phyloP scores from a whole-genome alignment of 2,888 invertebrate genomes.

The Drosophila longiperda region DNA sequence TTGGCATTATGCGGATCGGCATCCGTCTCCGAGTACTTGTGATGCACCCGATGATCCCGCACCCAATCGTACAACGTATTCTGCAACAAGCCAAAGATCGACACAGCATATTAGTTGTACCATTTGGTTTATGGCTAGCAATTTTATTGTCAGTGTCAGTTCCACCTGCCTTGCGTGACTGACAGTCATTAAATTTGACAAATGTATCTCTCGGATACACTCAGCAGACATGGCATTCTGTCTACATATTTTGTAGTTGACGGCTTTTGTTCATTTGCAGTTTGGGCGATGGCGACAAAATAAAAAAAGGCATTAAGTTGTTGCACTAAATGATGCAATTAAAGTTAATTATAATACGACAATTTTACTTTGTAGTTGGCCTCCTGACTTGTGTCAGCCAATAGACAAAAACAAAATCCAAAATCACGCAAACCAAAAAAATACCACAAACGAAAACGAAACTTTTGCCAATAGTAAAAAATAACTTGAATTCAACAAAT shows the following conservation, averaged over 20 bases:
- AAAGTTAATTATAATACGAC: conserved; percentile 69
- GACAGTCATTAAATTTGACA: conserved; percentile 66
- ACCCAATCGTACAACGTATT: conserved; percentile 96
- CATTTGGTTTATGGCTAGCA: neutral
- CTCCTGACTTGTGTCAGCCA: conserved; percentile 4
- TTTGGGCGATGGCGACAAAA: conserved; percentile 35
- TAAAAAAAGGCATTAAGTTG: conserved; percentile 63
- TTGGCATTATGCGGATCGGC: conserved; percentile 93
- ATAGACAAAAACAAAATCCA: neutral
- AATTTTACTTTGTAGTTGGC: conserved; percentile 31
- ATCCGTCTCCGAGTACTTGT: conserved; percentile 92
- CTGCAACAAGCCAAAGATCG: conserved; percentile 85
- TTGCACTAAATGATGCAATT: conserved; percentile 76
- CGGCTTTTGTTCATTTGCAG: conserved; percentile 44
- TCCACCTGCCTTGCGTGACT: conserved; percentile 15
- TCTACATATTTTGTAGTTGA: conserved; percentile 11
- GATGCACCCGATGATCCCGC: conserved; percentile 91
- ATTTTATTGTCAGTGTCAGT: neutral
- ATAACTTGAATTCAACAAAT: conserved; percentile 23
- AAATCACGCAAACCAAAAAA: conserved; percentile 1
- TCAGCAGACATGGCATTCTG: conserved; percentile 19
- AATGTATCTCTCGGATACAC: conserved; percentile 65
- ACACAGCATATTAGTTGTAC: neutral
- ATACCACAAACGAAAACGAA: conserved; percentile 16
- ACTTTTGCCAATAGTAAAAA: conserved; percentile 25